Evolutionary conservation across 2,797 vertebrate genomes (phyloP).

Genomic region (Notoglanidium macrostoma): DNA sequence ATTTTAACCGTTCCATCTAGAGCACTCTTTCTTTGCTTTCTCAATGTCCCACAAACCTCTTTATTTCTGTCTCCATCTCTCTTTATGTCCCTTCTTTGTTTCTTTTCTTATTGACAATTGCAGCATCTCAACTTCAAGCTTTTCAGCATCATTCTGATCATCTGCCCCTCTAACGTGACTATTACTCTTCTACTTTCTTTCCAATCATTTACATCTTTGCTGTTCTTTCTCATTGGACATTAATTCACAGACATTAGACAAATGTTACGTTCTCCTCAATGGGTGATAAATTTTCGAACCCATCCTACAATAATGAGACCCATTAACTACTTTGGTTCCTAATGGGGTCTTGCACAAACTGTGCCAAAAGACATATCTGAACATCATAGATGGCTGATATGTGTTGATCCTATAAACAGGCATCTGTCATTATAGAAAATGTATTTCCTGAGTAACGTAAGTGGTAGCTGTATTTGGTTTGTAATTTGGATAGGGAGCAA

Average conservation of each 20-base stretch:
- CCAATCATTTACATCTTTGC: background rate
- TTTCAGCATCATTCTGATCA: background rate
- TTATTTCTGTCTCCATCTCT: background rate
- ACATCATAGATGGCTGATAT: background rate
- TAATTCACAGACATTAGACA: background rate
- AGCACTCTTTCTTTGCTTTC: constrained; percentile 33
- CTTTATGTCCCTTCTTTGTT: background rate
- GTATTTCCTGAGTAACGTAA: background rate
- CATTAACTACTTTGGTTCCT: background rate
- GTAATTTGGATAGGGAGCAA: background rate
- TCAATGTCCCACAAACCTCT: constrained; percentile 10
- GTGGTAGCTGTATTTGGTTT: background rate
- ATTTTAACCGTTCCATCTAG: constrained; percentile 62
- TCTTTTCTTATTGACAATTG: background rate
- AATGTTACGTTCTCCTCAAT: background rate
- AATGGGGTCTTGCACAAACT: background rate
- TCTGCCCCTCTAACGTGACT: background rate
- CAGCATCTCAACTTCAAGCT: background rate
- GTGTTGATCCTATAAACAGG: background rate
- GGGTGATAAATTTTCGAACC: background rate
- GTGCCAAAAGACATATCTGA: background rate
- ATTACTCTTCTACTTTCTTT: background rate
- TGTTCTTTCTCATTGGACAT: constrained; percentile 1
- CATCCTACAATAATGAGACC: background rate
- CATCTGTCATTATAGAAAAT: background rate